A percentile compares a stretch with the other conserved stretches of the same genome.
These are phyloP conservation scores for Drosophila pseudotakahashii DNA, from an alignment of 2,888 invertebrate genomes.

Conservation along the genomic window DNA sequence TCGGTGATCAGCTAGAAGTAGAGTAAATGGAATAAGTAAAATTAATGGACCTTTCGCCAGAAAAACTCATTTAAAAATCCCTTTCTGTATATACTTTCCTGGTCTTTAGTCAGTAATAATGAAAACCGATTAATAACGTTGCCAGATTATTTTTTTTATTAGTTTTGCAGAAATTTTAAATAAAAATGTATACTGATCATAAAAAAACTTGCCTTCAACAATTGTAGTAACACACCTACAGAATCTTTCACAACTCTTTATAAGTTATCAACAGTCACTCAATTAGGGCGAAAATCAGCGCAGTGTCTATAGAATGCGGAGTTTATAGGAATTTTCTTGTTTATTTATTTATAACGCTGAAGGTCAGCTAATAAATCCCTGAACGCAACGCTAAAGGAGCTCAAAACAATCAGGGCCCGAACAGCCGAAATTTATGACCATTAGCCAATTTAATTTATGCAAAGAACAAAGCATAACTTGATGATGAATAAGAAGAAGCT, in stretches of 20 bases:
- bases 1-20: no score
- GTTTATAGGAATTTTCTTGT: slow-evolving; percentile 38
- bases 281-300: slow-evolving; percentile 12
- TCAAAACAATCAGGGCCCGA: slow-evolving; percentile 7
- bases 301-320: slow-evolving; percentile 4
- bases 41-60: no score
- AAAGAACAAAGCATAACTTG: slow-evolving; percentile 32
- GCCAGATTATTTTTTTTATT: no score
- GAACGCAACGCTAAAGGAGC: slow-evolving; percentile 25
- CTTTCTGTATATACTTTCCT: no score
- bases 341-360: slow-evolving; percentile 62
- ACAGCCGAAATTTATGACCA: slow-evolving; percentile 59
- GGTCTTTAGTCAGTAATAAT: no score
- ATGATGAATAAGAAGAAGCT: slow-evolving; percentile 14
- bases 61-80: no score
- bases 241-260: not conserved
- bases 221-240: not conserved
- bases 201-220: not conserved
- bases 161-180: not conserved
- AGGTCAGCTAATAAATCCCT: slow-evolving; percentile 72
- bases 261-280: not conserved
- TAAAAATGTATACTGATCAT: not conserved
- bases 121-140: no score
- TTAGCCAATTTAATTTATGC: slow-evolving; percentile 74
- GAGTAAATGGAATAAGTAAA: no score